Evolutionary conservation across 30 jellyfish, hydroid and myxozoan species (phyloP).

Genomic region (Sanderia malayensis): DNA sequence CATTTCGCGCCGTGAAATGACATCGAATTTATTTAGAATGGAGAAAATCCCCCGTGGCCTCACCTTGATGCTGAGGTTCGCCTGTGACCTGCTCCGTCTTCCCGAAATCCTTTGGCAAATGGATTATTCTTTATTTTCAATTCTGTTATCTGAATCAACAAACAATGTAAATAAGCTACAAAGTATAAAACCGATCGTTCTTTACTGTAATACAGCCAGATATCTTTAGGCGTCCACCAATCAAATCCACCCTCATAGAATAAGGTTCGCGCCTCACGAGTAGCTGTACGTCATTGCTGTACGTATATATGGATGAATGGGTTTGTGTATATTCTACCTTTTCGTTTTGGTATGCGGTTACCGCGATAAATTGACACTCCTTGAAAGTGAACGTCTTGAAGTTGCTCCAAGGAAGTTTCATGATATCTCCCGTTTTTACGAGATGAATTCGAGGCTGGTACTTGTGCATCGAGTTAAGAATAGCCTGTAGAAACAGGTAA

Average conservation of each 20-base stretch:
- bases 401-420: slow-evolving; percentile 64
- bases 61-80: slow-evolving; percentile 63
- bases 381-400: slow-evolving; percentile 67
- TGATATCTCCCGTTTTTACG: slow-evolving; percentile 66
- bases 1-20: not conserved
- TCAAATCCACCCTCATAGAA: too few species aligned
- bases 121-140: slow-evolving; percentile 88
- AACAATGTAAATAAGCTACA: not conserved
- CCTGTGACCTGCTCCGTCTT: slow-evolving; percentile 86
- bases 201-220: too few species aligned
- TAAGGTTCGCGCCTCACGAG: too few species aligned
- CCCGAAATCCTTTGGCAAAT: slow-evolving; percentile 95
- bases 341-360: slow-evolving; percentile 92
- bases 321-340: slow-evolving; percentile 58
- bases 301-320: too few species aligned
- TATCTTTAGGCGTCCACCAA: too few species aligned
- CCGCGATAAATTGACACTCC: slow-evolving; percentile 81
- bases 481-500: slow-evolving; percentile 56
- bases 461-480: slow-evolving; percentile 88
- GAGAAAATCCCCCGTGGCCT: not conserved
- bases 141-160: slow-evolving; percentile 61
- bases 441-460: slow-evolving; percentile 94
- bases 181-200: too few species aligned
- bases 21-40: not conserved
- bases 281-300: too few species aligned